These are phyloP conservation scores for Heliothis subflexa DNA, from an alignment of 1,140 invertebrate genomes.

Conservation along the genomic window DNA sequence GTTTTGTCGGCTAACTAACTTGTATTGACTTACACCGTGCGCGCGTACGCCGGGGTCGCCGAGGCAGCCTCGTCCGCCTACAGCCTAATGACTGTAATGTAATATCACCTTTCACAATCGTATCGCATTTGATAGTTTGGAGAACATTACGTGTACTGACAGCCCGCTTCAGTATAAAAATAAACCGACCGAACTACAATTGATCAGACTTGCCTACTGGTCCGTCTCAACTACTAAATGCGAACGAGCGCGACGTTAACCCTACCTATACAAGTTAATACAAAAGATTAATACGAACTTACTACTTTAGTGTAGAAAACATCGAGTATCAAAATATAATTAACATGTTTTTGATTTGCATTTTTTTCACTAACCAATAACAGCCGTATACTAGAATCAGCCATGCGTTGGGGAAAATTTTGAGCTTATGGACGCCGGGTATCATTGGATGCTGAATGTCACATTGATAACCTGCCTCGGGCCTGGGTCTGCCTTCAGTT, in stretches of 20 bases:
- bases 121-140: slow-evolving; percentile 65
- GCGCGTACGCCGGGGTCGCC: slow-evolving; percentile 38
- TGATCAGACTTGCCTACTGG: slow-evolving; percentile 39
- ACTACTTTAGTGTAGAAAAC: slow-evolving; percentile 84
- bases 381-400: slow-evolving; percentile 86
- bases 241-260: slow-evolving; percentile 70
- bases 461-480: slow-evolving; percentile 55
- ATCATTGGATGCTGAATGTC: slow-evolving; percentile 64
- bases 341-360: slow-evolving; percentile 81
- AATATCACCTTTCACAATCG: slow-evolving; percentile 65
- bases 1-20: slow-evolving; percentile 10
- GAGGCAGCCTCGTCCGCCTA: neutral
- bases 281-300: slow-evolving; percentile 78
- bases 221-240: slow-evolving; percentile 69
- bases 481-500: slow-evolving; percentile 34
- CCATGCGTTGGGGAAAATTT: slow-evolving; percentile 80
- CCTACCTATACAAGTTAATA: slow-evolving; percentile 78
- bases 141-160: slow-evolving; percentile 49
- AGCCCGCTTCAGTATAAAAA: slow-evolving; percentile 10
- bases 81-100: slow-evolving; percentile 51
- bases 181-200: slow-evolving; percentile 18
- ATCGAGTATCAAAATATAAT: slow-evolving; percentile 86
- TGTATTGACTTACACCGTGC: slow-evolving; percentile 32
- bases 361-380: slow-evolving; percentile 85
- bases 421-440: slow-evolving; percentile 75